Percentiles rank a stretch among this genome's conserved stretches.
phyloP scores from a whole-genome alignment of 35 echinoderm and acorn worm species.

The Acanthaster planci region DNA sequence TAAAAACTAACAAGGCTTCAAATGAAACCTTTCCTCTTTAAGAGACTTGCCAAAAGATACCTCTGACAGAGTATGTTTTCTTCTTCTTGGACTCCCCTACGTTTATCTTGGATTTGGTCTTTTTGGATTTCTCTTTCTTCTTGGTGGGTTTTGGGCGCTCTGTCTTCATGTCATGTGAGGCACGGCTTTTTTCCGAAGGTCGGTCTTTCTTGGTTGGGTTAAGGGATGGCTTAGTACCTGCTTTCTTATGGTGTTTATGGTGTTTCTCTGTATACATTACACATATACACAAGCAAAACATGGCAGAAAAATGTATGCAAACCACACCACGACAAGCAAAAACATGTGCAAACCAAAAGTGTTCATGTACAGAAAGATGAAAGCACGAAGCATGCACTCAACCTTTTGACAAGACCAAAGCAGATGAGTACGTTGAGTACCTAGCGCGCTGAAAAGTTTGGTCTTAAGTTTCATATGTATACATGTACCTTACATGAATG shows the following conservation, averaged over 20 bases:
- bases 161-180: neutral
- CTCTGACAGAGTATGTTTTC: neutral
- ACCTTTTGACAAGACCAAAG: too few relatives aligned
- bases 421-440: too few relatives aligned
- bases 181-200: neutral
- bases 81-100: neutral
- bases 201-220: constrained; percentile 5
- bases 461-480: too few relatives aligned
- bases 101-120: neutral
- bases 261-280: constrained; percentile 1
- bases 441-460: too few relatives aligned
- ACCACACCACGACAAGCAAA: too few relatives aligned
- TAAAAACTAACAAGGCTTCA: too few relatives aligned
- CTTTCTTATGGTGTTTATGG: neutral
- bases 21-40: too few relatives aligned
- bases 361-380: too few relatives aligned
- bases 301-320: neutral
- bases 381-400: too few relatives aligned
- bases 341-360: too few relatives aligned
- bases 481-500: too few relatives aligned
- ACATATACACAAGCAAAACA: neutral
- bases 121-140: neutral
- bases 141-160: neutral
- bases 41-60: too few relatives aligned
- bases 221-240: neutral